These are phyloP conservation scores for Melanchra persicariae DNA, from an alignment of 2,888 invertebrate genomes.

Conservation along the genomic window DNA sequence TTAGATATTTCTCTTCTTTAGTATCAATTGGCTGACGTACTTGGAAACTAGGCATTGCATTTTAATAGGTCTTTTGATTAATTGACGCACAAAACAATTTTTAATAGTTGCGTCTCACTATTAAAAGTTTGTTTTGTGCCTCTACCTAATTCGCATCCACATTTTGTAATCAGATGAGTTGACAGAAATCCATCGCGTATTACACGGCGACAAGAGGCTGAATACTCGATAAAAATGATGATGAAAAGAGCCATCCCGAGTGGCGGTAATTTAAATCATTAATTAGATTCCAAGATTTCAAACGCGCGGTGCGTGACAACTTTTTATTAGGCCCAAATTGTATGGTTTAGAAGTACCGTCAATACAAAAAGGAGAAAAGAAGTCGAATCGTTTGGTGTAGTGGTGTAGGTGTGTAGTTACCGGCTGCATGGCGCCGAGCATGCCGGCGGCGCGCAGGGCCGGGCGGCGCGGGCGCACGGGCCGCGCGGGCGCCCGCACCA, in stretches of 20 bases:
- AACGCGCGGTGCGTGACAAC: background rate
- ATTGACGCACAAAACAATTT: no score
- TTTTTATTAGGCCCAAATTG: background rate
- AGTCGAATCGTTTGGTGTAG: background rate
- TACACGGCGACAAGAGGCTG: background rate
- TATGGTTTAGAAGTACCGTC: background rate
- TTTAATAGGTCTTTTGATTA: no score
- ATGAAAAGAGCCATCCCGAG: background rate
- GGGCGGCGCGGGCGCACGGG: conserved; percentile 76
- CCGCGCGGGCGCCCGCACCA: conserved; percentile 80
- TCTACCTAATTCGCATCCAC: no score
- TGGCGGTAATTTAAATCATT: no score
- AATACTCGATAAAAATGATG: background rate
- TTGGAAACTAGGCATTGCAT: no score
- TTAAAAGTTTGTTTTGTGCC: no score
- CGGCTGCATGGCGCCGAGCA: conserved; percentile 67
- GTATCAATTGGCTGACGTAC: no score
- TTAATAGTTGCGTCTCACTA: no score
- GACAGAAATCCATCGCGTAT: background rate
- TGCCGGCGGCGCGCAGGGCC: conserved; percentile 71
- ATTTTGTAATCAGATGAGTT: background rate
- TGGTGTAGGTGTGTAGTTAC: conserved; percentile 34
- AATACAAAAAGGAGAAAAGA: no score
- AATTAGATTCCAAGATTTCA: background rate
- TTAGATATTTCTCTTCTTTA: no score